A percentile compares a stretch with the other conserved stretches of the same genome.
Evolutionary conservation across 2,797 vertebrate genomes (phyloP).

Genomic region (Scolopax bukidnonensis): DNA sequence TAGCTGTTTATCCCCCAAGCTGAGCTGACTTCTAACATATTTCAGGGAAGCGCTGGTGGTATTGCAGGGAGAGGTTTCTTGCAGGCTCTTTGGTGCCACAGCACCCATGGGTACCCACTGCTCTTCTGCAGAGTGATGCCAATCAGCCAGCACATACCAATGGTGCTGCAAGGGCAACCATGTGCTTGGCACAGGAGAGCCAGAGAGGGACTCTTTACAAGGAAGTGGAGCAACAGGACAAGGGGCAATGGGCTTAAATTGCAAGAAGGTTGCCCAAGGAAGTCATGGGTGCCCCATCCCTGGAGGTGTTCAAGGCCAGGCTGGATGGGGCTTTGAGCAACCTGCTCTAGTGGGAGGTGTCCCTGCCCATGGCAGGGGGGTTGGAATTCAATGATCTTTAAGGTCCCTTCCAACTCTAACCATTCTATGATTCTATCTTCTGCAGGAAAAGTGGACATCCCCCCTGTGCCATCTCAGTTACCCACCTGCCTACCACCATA

Average conservation of each 20-base stretch:
- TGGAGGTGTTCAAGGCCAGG: no score
- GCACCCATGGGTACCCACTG: not conserved
- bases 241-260: no score
- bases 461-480: not conserved
- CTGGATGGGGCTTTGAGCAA: no score
- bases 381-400: no score
- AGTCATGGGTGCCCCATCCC: no score
- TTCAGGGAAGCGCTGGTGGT: not conserved
- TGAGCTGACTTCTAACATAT: not conserved
- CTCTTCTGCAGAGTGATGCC: not conserved
- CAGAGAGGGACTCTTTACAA: no score
- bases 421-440: not conserved
- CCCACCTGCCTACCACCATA: no score
- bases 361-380: no score
- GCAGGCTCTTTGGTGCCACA: not conserved
- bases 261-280: no score
- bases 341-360: no score
- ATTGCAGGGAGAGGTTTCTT: fast-evolving
- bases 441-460: not conserved
- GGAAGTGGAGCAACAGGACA: no score
- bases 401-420: no score
- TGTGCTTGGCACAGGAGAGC: not conserved
- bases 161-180: not conserved
- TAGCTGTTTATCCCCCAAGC: not conserved
- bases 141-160: fast-evolving